phyloP scores from a whole-genome alignment of 92 coral and sea anemone species.

The Scolanthus callimorphus region DNA sequence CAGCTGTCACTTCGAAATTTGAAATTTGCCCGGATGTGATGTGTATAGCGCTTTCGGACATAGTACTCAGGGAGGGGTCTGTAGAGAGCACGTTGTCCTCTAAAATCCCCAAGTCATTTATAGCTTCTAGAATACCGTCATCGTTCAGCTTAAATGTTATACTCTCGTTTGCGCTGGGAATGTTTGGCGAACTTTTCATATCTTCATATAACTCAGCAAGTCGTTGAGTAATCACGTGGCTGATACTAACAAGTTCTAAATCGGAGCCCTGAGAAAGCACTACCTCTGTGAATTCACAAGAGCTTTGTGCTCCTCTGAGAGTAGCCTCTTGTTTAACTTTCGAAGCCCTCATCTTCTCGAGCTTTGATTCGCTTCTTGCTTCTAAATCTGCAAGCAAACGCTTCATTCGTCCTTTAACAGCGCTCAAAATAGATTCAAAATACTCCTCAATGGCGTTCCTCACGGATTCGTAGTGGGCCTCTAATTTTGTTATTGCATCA shows the following conservation, averaged over 20 bases:
- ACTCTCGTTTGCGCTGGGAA: not conserved
- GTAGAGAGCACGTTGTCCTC: slow-evolving; percentile 10
- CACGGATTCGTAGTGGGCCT: slow-evolving; percentile 27
- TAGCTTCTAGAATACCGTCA: slow-evolving; percentile 13
- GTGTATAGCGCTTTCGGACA: slow-evolving; percentile 38
- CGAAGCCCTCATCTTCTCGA: slow-evolving; percentile 40
- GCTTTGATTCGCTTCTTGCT: slow-evolving; percentile 28
- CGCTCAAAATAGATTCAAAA: slow-evolving; percentile 45
- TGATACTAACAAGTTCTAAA: slow-evolving; percentile 52
- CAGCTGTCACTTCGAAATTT: slow-evolving; percentile 61
- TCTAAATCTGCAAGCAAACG: slow-evolving; percentile 47
- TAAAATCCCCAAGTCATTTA: slow-evolving; percentile 17
- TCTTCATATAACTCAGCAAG: slow-evolving; percentile 38
- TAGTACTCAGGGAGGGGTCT: slow-evolving; percentile 51
- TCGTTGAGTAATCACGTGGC: slow-evolving; percentile 32
- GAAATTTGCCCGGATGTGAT: slow-evolving; percentile 54
- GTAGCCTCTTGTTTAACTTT: slow-evolving; percentile 30
- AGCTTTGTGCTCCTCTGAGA: slow-evolving; percentile 28
- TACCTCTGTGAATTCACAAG: slow-evolving; percentile 52
- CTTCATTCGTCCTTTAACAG: slow-evolving; percentile 58
- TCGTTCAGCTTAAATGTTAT: slow-evolving; percentile 5
- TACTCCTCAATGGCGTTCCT: slow-evolving; percentile 49
- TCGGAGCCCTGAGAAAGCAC: slow-evolving; percentile 50
- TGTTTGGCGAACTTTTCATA: slow-evolving; percentile 3
- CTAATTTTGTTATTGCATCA: slow-evolving; percentile 30